Conservation (phyloP, 2,888 invertebrate species). For the Parasteatoda lunata region DNA sequence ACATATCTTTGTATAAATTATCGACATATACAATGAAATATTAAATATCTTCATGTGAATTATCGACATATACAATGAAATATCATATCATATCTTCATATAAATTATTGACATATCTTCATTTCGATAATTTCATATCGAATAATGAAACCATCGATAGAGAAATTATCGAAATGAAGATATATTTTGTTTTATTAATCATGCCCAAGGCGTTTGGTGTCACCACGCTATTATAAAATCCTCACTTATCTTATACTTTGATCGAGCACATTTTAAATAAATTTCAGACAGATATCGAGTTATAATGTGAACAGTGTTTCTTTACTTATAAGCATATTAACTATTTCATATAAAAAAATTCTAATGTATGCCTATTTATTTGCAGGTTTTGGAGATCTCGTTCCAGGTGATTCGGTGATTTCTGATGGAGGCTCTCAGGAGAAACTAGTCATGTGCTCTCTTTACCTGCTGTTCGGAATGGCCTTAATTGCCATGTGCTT, state of each 20-base stretch:
- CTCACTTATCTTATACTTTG: background rate
- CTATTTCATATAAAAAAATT: no score
- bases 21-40: no score
- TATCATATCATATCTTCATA: no score
- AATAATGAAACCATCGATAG: no score
- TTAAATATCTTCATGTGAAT: no score
- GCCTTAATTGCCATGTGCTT: slow-evolving; percentile 96
- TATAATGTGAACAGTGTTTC: background rate
- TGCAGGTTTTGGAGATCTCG: slow-evolving; percentile 87
- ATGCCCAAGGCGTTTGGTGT: background rate
- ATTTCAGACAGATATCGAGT: background rate
- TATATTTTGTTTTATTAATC: no score
- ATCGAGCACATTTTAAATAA: background rate
- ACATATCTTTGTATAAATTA: no score
- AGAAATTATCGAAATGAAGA: no score
- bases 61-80: no score
- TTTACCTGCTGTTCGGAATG: slow-evolving; percentile 91
- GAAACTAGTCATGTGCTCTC: slow-evolving; percentile 80
- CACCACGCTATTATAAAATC: background rate
- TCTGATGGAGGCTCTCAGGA: slow-evolving; percentile 71
- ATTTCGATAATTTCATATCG: no score
- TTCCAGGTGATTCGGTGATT: slow-evolving; percentile 79
- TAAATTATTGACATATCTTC: no score
- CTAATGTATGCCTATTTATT: background rate
- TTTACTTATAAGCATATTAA: no score